Base-by-base conservation (phyloP, 2,888 invertebrate genomes). In the Hypomecis punctinalis region DNA sequence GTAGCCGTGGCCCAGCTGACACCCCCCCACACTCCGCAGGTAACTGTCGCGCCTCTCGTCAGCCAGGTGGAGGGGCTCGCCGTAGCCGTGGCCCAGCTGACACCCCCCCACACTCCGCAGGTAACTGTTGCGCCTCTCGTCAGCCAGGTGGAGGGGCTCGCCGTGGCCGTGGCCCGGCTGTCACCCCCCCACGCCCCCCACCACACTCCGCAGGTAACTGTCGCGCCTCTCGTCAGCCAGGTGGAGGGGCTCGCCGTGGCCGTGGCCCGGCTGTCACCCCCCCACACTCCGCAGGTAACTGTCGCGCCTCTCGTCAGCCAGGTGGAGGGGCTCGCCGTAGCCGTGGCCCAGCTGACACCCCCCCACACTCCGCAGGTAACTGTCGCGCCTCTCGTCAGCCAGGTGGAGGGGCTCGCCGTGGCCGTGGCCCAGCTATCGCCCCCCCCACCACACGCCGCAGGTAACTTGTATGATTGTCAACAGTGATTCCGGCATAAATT, bases 91-190 rank as follows among this genome's bases (percentile, higher is more conserved):
- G 81, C 81, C 40, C 46, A 77, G 10, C 70, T 82, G n/a, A 51
- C 77, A 42, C 66, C 77, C 3, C 23, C 23, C 23, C 23, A 23
- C 23, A 37, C 0, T 5, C 36, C 37, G 13, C 49, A 51, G 49
- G 49, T 51, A 9, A 49, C 49, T 11, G 23, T 23, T 3, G 23
- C 23, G 23, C 23, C 23, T 23, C 23, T 23, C 23, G 23, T 23
- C 23, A 66, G 64, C 33, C 71, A 60, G 45, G 69, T 68, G 59
- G 59, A 35, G 60, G 69, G 55, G n/a, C 48, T 70, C 8, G 57
- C 79, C 42, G 79, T 81, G 23, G 76, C 76, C 65, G 74, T 74
- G 63, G 81, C 81, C 40, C 46, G 78, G 10, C 70, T 82, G n/a
- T 52, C 77, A n/a, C n/a, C n/a, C n/a, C n/a, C n/a, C n/a, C n/a